phyloP scores from a whole-genome alignment of 2,113 vertebrate species.

The Bujurquina vittata region DNA sequence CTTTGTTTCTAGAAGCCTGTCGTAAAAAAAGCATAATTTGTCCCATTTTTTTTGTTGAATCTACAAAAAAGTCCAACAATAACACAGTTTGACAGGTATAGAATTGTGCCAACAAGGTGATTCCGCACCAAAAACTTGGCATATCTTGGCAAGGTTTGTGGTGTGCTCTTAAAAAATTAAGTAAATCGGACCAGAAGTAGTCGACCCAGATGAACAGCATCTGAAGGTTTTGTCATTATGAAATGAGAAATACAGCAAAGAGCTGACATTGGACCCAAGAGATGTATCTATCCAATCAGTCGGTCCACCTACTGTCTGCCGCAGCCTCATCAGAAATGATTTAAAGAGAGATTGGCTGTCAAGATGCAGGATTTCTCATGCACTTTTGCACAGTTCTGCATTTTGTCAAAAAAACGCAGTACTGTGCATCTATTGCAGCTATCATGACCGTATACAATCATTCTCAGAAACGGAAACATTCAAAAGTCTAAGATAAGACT shows the following conservation, averaged over 20 bases:
- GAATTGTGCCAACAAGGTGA: neutral
- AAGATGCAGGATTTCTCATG: neutral
- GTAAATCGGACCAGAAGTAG: neutral
- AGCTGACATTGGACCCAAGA: neutral
- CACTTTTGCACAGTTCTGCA: neutral
- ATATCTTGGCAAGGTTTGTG: neutral
- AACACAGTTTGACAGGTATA: neutral
- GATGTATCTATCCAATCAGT: neutral
- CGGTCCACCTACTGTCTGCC: neutral
- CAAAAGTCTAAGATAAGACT: neutral
- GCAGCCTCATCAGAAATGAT: neutral
- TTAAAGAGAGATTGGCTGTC: neutral
- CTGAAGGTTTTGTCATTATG: neutral
- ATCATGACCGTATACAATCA: neutral
- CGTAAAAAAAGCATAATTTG: too few species aligned
- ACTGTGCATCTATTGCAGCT: too few species aligned
- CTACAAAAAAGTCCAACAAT: neutral
- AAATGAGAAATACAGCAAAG: neutral
- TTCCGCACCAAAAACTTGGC: neutral
- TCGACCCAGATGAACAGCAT: neutral
- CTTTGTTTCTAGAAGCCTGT: neutral
- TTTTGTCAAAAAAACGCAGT: neutral
- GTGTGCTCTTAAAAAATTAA: neutral
- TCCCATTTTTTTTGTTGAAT: neutral
- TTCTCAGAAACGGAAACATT: neutral